Evolutionary conservation across 2,797 vertebrate species (phyloP), one percentile per base, ranked within the genome.

Genomic region (Danio tinwini): DNA sequence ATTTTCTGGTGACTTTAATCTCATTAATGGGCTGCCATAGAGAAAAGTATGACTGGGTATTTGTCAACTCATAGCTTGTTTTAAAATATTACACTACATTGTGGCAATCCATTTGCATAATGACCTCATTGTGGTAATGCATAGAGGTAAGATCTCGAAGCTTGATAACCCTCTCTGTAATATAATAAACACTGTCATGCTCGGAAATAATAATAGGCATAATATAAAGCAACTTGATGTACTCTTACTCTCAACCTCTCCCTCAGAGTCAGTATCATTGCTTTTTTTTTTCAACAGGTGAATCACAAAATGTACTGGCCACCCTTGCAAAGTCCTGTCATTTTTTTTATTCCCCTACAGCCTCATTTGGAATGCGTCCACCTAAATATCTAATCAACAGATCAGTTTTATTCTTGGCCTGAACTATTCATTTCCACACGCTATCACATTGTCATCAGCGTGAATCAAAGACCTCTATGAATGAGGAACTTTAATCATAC

Each of bases 301-400:
- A 55, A 67, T 56, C 10, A 7, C 50, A n/a, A 67, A 45, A 65
- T 40, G 5, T 52, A 52, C 4, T 7, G 11, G 55, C 21, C 53
- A 40, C 29, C 10, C 73, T 74, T 40, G 16, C 47, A 62, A 62
- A 74, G 6, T 62, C 53, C 13, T 49, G 11, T 50, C 21, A 6
- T 29, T 76, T 29, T 19, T 11, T 29, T 29, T 29, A 29, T 1
- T 11, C 2, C 29, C 29, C 40, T 14, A 45, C 16, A 39, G 75
- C 21, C 29, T 67, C 55, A 61, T 78, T 69, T 78, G 76, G 56
- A 52, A 70, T 21, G 55, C 29, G 1, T 61, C 55, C 76, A 78
- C 55, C 10, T 40, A 78, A 59, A 69, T 42, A 40, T 78, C 64
- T 78, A 68, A 69, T 77, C 75, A 77, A 68, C 75, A 68, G 63